Evolutionary conservation across 1,140 invertebrate genomes (phyloP), one percentile per base, ranked within the genome.

Genomic region (Drosophila willistoni): DNA sequence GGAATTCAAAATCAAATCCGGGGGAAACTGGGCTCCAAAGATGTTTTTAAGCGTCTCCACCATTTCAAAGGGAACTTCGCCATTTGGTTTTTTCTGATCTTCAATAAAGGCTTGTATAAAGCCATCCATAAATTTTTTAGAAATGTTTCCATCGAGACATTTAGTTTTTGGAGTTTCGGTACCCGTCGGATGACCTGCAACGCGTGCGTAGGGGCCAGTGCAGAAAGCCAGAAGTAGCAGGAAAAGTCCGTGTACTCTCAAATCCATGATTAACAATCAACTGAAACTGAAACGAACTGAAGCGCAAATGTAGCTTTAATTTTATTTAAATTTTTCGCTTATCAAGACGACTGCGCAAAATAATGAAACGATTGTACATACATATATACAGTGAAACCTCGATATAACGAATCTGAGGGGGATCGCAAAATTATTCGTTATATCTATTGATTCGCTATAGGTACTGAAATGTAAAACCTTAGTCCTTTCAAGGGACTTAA

Each of bases 221-320:
- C 44, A 51, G 17, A 51, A 22, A 4, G 17, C 10, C 9, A 51
- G 17, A 12, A 51, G 9, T 3, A 51, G 17, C 0, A 51, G 17
- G 1, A 51, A 51, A 51, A 51, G 10, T 4, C 29, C 29, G 29
- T 22, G 44, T 51, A n/a, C 5, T 51, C 10, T 51, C 44, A 51
- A 51, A 19, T 51, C 44, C 44, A 51, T 51, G 44, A 51, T 51
- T 10, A 22, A 22, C 9, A 51, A 22, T 51, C 44, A 22, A 51
- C 44, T 51, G 44, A 51, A 36, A 36, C 9, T 34, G 33, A 34
- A 34, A 9, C 9, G 33, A 47, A 47, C 42, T 47, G 17, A 47
- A 47, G 10, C 1, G 7, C 19, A 9, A 47, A 7, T 19, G 3
- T 47, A 14, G 14, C 13, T 44, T 7, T 6, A 44, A 7, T 44